A percentile compares a stretch with the other conserved stretches of the same genome.
These are phyloP conservation scores for Oryzias melastigma DNA, from an alignment of 2,113 vertebrate genomes.

Conservation along the genomic window DNA sequence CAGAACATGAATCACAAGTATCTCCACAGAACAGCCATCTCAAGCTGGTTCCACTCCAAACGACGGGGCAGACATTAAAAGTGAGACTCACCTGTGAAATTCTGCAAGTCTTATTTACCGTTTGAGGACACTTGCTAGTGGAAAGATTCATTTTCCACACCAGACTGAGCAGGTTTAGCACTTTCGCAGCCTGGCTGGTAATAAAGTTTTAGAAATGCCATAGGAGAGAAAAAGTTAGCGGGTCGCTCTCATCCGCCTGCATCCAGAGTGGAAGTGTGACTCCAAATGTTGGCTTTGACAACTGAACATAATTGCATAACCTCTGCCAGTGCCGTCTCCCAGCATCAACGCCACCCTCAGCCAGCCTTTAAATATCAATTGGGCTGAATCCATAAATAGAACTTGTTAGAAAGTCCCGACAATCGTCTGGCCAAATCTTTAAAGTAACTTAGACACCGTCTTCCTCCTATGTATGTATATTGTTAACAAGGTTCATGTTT, in stretches of 20 bases:
- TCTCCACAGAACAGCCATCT: not conserved
- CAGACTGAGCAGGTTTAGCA: too few species aligned
- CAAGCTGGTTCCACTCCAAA: not conserved
- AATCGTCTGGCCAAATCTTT: constrained; percentile 23
- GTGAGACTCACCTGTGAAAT: not conserved
- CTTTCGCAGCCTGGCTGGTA: too few species aligned
- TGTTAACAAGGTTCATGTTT: too few species aligned
- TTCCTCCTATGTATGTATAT: constrained; percentile 27
- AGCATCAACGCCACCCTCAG: constrained; percentile 23
- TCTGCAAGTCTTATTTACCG: not conserved
- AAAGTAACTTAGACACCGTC: constrained; percentile 29
- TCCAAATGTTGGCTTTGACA: constrained; percentile 51
- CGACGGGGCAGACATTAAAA: not conserved
- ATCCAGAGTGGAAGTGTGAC: constrained; percentile 21
- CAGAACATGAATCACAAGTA: not conserved
- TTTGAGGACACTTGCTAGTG: constrained; percentile 3
- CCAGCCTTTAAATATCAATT: constrained; percentile 34
- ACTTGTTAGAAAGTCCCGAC: constrained; percentile 30
- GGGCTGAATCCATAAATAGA: constrained; percentile 37
- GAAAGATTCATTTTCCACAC: not conserved
- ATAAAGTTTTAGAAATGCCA: not conserved
- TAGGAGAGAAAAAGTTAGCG: not conserved
- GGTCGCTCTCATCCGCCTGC: not conserved
- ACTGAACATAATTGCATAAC: constrained; percentile 38
- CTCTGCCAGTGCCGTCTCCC: constrained; percentile 33